Percentiles rank a stretch among this genome's conserved stretches.
Evolutionary conservation across 2,113 vertebrate genomes (phyloP).

Genomic region (Colinus virginianus): DNA sequence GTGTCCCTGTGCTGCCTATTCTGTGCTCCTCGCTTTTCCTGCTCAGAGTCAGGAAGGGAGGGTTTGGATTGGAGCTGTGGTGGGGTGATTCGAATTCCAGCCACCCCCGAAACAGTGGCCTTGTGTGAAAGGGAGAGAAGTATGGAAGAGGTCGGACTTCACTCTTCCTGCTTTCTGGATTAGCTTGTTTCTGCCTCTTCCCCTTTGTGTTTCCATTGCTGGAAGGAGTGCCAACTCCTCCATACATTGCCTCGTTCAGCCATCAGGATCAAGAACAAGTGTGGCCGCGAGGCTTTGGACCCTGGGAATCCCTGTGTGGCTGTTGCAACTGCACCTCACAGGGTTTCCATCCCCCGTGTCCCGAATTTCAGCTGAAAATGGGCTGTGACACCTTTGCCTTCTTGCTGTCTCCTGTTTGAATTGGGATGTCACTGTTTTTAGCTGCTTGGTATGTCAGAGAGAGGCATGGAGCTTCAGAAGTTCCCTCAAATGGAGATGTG

Average conservation of each 20-base stretch:
- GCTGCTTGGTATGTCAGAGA: neutral
- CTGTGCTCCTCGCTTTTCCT: neutral
- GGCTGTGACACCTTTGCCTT: neutral
- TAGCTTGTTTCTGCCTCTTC: neutral
- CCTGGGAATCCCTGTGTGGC: neutral
- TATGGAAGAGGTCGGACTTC: neutral
- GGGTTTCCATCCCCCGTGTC: neutral
- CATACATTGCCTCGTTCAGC: neutral
- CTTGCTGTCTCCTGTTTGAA: neutral
- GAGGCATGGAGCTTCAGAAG: neutral
- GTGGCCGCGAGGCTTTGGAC: too few relatives aligned
- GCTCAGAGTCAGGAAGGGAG: neutral
- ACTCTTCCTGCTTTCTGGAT: neutral
- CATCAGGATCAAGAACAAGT: too few relatives aligned
- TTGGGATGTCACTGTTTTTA: neutral
- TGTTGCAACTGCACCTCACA: neutral
- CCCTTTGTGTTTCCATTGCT: neutral
- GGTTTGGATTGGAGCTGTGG: neutral
- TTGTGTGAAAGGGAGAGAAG: neutral
- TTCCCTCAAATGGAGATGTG: neutral
- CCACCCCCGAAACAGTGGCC: neutral
- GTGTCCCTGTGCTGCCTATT: fast-evolving
- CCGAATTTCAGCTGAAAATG: neutral
- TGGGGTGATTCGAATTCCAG: neutral
- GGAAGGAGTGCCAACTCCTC: neutral